Conservation (phyloP, 2,888 invertebrate species). For the Bibio marci region DNA sequence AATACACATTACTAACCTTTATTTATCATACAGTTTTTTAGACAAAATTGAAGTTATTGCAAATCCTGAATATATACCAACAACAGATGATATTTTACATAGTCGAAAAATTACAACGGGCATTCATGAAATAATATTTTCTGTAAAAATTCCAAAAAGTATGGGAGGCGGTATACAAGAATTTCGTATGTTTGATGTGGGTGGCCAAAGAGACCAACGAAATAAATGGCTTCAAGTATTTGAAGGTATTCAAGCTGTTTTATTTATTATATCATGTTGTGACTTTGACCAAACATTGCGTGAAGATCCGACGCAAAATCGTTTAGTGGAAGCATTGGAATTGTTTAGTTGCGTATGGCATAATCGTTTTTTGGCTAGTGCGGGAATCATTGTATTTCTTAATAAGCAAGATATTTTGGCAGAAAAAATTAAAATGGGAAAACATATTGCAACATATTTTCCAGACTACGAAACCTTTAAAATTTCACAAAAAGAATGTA, state of each 20-base stretch:
- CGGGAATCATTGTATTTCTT: slow-evolving; percentile 63
- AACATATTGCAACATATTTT: slow-evolving; percentile 44
- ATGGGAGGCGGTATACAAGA: slow-evolving; percentile 52
- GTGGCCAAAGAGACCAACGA: slow-evolving; percentile 64
- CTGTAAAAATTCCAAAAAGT: slow-evolving; percentile 48
- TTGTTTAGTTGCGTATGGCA: slow-evolving; percentile 64
- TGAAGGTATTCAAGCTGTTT: slow-evolving; percentile 63
- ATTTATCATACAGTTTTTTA: slow-evolving; percentile 47
- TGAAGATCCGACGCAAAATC: slow-evolving; percentile 51
- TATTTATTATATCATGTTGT: slow-evolving; percentile 64
- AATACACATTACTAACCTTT: too few species aligned
- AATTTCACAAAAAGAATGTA: slow-evolving; percentile 28
- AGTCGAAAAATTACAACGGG: slow-evolving; percentile 57
- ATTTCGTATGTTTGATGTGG: slow-evolving; percentile 73
- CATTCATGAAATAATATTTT: slow-evolving; percentile 59
- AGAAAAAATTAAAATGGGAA: slow-evolving; percentile 49
- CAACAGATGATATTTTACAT: slow-evolving; percentile 58
- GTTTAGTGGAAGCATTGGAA: slow-evolving; percentile 50
- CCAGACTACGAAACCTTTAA: slow-evolving; percentile 42
- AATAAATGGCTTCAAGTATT: slow-evolving; percentile 78
- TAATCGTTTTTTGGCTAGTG: slow-evolving; percentile 47
- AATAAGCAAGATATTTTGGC: slow-evolving; percentile 67
- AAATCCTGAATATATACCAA: slow-evolving; percentile 46
- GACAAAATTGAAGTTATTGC: slow-evolving; percentile 49
- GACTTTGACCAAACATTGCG: slow-evolving; percentile 62